Base-by-base conservation (phyloP, 2,888 invertebrate species). In the Melanargia galathea region DNA sequence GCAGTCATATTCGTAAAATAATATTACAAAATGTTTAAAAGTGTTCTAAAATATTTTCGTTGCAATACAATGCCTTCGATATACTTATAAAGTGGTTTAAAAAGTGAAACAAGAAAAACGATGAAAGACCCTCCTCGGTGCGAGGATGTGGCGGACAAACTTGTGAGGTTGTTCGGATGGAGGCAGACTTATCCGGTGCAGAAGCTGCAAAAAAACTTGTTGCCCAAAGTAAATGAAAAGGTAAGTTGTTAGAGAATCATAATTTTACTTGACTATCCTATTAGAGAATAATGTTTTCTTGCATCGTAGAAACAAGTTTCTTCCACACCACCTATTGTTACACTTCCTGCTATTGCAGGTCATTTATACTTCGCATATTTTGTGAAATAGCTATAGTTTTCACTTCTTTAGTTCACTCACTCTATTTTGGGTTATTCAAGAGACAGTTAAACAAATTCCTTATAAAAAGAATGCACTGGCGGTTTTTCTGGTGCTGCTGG, bases 111-210 rank as follows among this genome's bases (percentile, higher is more conserved):
- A 52, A 57, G 30, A 60, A 40, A 46, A 46, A 82, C 62, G 48
- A 93, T 94, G 94, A 93, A 93, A 79, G 93, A 93, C 71, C 90
- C 93, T 72, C 94, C 94, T 66, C 93, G 94, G 71, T 96, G 96
- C 83, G 94, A 94, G 74, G 95, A 95, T 77, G 93, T 96, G 75
- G 95, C 95, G 7, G 95, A 95, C 78, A 96, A 96, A 87, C 80
- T 96, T 69, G 95, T 94, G 73, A 93, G 95, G 69, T 89, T 96
- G 68, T 96, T 96, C 78, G 95, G 95, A 62, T 95, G 96, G 95
- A 90, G 95, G 71, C 96, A 96, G 81, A 96, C 95, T 8, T 96
- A 96, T 78, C 95, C 95, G 67, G 95, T 96, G 69, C 95, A 95
- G 78, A 95, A 95, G 80, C 89, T 95, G 71, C 96, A 96, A 77